Conservation (phyloP, 92 coral and sea anemone species). For the Zoanthus gigantus region DNA sequence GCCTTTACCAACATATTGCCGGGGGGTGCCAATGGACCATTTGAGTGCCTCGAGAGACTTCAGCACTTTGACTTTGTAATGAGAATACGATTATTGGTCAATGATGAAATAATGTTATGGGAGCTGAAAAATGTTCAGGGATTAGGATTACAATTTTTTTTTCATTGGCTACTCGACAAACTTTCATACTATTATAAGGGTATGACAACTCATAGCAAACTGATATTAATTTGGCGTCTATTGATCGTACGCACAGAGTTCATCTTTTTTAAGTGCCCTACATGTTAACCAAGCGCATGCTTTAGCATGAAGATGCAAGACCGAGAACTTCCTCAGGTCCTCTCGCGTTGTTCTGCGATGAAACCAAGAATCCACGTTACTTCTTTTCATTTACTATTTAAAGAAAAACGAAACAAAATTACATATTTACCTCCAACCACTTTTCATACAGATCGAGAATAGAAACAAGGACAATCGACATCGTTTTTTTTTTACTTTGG, state of each 20-base stretch:
- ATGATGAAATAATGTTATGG: background rate
- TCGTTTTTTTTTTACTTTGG: too few species aligned
- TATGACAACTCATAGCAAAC: background rate
- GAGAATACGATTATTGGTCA: slow-evolving; percentile 26
- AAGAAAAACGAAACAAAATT: background rate
- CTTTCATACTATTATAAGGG: background rate
- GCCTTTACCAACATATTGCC: background rate
- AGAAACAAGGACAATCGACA: too few species aligned
- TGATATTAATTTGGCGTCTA: background rate
- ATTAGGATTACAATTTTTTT: background rate
- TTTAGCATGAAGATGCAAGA: too few species aligned
- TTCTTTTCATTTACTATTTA: background rate
- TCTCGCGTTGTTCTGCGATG: too few species aligned
- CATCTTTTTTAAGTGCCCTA: background rate
- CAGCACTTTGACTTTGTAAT: background rate
- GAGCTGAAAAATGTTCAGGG: background rate
- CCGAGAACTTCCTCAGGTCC: too few species aligned
- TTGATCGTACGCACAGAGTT: background rate
- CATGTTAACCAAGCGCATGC: too few species aligned
- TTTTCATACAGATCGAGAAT: background rate
- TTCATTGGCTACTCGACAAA: background rate
- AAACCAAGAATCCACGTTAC: background rate
- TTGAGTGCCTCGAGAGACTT: background rate
- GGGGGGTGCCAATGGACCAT: background rate
- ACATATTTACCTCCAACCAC: background rate